Percentiles rank a stretch among this genome's conserved stretches.
Conservation (phyloP, 1,140 invertebrate genomes). For the Lucilia sericata region DNA sequence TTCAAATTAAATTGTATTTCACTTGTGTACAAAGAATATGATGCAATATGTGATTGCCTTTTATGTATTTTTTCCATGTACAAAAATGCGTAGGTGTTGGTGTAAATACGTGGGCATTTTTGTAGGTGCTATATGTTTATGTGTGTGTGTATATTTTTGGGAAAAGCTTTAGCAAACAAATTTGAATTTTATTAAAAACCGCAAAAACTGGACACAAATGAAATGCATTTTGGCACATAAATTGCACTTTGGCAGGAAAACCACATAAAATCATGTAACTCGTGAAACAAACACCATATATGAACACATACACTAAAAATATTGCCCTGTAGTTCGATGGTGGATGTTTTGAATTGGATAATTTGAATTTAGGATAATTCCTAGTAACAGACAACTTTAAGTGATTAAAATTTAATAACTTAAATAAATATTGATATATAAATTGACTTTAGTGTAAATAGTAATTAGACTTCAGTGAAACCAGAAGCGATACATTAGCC, state of each 20-base stretch:
- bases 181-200: constrained; percentile 44
- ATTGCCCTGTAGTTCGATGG: too few relatives aligned
- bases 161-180: constrained; percentile 33
- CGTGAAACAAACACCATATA: constrained; percentile 11
- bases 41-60: too few relatives aligned
- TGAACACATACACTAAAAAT: not conserved
- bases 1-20: too few relatives aligned
- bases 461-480: too few relatives aligned
- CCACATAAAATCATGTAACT: constrained; percentile 37
- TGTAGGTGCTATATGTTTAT: not conserved
- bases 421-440: too few relatives aligned
- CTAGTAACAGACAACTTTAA: too few relatives aligned
- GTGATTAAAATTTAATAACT: too few relatives aligned
- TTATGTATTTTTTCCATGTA: too few relatives aligned
- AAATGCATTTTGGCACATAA: constrained; percentile 36
- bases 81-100: not conserved
- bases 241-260: constrained; percentile 26
- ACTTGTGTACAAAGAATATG: too few relatives aligned
- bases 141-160: not conserved
- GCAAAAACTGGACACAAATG: constrained; percentile 40
- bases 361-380: too few relatives aligned
- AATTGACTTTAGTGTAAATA: too few relatives aligned
- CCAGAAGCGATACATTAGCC: too few relatives aligned
- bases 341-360: not conserved
- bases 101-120: not conserved